Evolutionary conservation across 2,888 invertebrate species (phyloP).

Genomic region (Athalia circularis): DNA sequence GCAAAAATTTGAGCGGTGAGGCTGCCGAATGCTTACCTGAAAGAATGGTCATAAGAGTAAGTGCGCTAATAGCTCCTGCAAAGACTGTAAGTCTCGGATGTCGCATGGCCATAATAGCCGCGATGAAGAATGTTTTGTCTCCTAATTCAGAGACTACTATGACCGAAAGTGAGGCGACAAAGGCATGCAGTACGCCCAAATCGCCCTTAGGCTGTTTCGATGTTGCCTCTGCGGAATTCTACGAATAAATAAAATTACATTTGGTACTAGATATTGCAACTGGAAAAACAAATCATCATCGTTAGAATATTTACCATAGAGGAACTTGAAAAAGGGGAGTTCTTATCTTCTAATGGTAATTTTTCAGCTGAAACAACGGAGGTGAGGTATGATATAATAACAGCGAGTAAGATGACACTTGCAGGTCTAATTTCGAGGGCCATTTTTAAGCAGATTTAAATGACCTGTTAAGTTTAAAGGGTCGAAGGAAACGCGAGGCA

Average conservation of each 20-base stretch:
- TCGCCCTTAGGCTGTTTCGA: conserved; percentile 70
- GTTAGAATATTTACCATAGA: conserved; percentile 31
- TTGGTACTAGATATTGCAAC: neutral
- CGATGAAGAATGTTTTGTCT: conserved; percentile 99
- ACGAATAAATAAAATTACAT: conserved; percentile 38
- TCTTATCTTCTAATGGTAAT: conserved; percentile 21
- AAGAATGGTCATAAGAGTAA: conserved; percentile 94
- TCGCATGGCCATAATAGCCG: conserved; percentile 99
- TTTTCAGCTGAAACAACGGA: conserved; percentile 35
- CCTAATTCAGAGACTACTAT: conserved; percentile 98
- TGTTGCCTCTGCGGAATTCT: conserved; percentile 58
- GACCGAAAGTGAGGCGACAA: conserved; percentile 95
- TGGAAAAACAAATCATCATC: neutral
- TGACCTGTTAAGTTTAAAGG: neutral
- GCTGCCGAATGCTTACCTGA: conserved; percentile 79
- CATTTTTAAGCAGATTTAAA: conserved; percentile 12
- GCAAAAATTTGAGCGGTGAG: too few species aligned
- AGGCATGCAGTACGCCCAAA: conserved; percentile 92
- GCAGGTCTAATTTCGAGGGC: neutral
- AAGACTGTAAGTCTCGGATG: conserved; percentile 95
- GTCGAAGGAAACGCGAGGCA: conserved; percentile 8
- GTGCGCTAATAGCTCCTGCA: conserved; percentile 92
- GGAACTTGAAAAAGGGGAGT: neutral
- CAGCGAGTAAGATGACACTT: conserved; percentile 18
- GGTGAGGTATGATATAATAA: conserved; percentile 8